Evolutionary conservation across 2,888 invertebrate genomes (phyloP), one percentile per base, ranked within the genome.

Genomic region (Drosophila histrio): DNA sequence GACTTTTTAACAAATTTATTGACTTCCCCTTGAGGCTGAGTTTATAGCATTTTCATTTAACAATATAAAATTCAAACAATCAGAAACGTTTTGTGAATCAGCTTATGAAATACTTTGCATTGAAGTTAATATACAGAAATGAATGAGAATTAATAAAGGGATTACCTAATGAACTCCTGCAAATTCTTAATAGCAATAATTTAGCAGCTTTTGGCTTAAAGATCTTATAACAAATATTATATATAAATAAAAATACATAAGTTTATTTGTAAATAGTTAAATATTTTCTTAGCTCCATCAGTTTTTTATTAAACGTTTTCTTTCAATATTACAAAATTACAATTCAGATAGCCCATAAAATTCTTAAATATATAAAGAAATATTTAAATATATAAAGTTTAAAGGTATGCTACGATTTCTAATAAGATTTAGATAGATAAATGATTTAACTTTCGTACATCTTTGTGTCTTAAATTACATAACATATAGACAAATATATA

Each of bases 11-110:
- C 39, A 47, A 34, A 28, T 41, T 28, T 46, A n/a, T 39, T 19
- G 39, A 32, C 15, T 44, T 46, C 1, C 8, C 34, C 17, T 41
- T 34, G 28, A 17, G 22, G 4, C 43, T 63, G 19, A 63, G 28
- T 38, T 24, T 22, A 3, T 30, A 19, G 26, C 7, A 13, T 41
- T 49, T 36, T 13, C 2, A 36, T 32, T 22, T 6, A 9, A 3
- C 11, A 2, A 4, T 11, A 36, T 17, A 2, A 15, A 26, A 50
- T 46, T 30, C 41, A 41, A 13, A 41, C 41, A 41, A 22, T 41
- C 41, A 22, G 5, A 15, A 15, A 13, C 9, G 15, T 11, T 24
- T 6, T n/a, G 19, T n/a, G 7, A 8, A 21, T 9, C 1, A 1
- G 11, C 11, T 17, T 43, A 9, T 26, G 15, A 26, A 26, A 30